phyloP scores from a whole-genome alignment of 2,113 vertebrate species.

The Cervus canadensis region DNA sequence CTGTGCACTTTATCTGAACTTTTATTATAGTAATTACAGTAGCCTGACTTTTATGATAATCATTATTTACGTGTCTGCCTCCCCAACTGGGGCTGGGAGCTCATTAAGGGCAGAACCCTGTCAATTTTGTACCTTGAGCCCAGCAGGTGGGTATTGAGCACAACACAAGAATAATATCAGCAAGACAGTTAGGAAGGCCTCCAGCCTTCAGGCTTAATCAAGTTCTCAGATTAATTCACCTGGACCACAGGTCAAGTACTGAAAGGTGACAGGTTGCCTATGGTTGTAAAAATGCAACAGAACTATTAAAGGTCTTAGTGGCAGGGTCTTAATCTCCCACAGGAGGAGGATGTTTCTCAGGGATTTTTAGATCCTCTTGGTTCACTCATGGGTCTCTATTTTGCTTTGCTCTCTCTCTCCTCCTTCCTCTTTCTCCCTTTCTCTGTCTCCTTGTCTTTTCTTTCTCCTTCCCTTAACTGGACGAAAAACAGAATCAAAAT shows the following conservation, averaged over 20 bases:
- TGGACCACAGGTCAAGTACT: neutral
- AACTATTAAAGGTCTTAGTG: neutral
- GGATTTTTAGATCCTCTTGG: neutral
- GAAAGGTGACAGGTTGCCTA: neutral
- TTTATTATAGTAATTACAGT: slow-evolving; percentile 45
- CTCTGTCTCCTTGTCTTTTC: neutral
- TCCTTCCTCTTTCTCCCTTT: neutral
- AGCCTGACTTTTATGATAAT: slow-evolving; percentile 53
- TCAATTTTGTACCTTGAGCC: neutral
- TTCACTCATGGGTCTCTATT: neutral
- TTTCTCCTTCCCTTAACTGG: slow-evolving; percentile 13
- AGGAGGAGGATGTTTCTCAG: neutral
- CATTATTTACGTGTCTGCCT: slow-evolving; percentile 42
- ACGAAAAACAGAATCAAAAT: slow-evolving; percentile 59
- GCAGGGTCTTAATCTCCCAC: neutral
- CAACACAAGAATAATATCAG: neutral
- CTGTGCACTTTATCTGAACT: slow-evolving; percentile 47
- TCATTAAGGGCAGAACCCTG: neutral
- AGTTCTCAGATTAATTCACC: neutral
- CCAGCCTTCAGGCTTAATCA: neutral
- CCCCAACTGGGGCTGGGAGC: neutral
- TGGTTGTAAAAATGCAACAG: neutral
- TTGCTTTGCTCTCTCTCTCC: neutral
- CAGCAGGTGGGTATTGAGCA: neutral
- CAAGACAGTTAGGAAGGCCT: neutral